Evolutionary conservation across 2,113 vertebrate genomes (phyloP).

Genomic region (Nymphicus hollandicus): DNA sequence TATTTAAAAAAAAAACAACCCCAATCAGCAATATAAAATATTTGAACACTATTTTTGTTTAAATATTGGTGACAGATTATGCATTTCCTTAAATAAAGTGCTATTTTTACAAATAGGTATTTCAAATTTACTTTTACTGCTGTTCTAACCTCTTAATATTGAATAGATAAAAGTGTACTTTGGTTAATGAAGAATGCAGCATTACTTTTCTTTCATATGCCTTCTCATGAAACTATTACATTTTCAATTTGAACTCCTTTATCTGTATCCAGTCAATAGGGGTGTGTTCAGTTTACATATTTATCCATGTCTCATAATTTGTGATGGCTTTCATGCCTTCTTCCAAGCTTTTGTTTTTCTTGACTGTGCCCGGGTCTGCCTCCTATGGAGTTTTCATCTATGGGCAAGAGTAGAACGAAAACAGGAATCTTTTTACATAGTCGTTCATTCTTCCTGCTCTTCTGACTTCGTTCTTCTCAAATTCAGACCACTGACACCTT

Average conservation of each 20-base stretch:
- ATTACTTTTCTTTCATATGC: neutral
- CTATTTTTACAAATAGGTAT: constrained; percentile 18
- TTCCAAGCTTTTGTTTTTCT: neutral
- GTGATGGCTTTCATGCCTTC: neutral
- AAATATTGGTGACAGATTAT: constrained; percentile 34
- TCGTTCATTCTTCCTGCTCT: neutral
- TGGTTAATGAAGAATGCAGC: neutral
- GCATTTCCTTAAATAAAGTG: constrained; percentile 48
- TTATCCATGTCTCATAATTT: neutral
- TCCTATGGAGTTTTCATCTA: neutral
- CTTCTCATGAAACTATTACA: neutral
- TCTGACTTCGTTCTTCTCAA: neutral
- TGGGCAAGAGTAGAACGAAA: neutral
- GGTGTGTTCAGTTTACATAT: neutral
- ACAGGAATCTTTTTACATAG: neutral
- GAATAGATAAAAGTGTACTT: constrained; percentile 1
- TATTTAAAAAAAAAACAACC: constrained; percentile 13
- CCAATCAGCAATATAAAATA: neutral
- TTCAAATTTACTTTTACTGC: constrained; percentile 6
- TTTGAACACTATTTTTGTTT: constrained; percentile 18
- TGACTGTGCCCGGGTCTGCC: neutral
- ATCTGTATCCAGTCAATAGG: neutral
- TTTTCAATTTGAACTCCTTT: neutral
- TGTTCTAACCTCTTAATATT: constrained; percentile 1
- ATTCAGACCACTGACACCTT: neutral